phyloP scores from a whole-genome alignment of 2,113 vertebrate genomes.

The Prionailurus bengalensis region DNA sequence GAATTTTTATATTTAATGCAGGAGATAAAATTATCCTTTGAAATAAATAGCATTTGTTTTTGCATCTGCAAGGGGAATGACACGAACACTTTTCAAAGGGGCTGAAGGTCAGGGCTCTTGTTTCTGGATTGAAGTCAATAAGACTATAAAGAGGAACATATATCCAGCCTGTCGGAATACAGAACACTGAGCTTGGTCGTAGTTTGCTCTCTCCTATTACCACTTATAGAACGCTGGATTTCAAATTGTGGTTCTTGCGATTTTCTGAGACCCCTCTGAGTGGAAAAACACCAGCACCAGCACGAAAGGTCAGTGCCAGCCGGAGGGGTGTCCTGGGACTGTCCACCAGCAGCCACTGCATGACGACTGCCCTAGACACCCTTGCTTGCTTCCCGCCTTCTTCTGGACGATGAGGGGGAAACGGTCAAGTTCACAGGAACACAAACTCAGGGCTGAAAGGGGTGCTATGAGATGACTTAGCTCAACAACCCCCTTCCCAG shows the following conservation, averaged over 20 bases:
- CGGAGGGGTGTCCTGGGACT: background rate
- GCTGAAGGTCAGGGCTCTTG: background rate
- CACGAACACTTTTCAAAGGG: background rate
- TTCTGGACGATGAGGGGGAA: background rate
- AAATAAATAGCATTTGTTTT: conserved; percentile 1
- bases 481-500: background rate
- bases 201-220: background rate
- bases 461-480: background rate
- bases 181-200: background rate
- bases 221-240: background rate
- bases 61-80: background rate
- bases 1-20: background rate
- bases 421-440: background rate
- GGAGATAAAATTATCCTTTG: background rate
- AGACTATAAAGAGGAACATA: conserved; percentile 29
- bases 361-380: background rate
- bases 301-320: too few relatives aligned
- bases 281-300: background rate
- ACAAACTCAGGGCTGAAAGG: background rate
- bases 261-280: background rate
- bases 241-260: background rate
- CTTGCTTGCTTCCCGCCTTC: background rate
- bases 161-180: background rate
- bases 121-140: conserved; percentile 53
- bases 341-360: background rate